phyloP scores from a whole-genome alignment of 2,888 invertebrate species.

The Macrophya alboannulata region DNA sequence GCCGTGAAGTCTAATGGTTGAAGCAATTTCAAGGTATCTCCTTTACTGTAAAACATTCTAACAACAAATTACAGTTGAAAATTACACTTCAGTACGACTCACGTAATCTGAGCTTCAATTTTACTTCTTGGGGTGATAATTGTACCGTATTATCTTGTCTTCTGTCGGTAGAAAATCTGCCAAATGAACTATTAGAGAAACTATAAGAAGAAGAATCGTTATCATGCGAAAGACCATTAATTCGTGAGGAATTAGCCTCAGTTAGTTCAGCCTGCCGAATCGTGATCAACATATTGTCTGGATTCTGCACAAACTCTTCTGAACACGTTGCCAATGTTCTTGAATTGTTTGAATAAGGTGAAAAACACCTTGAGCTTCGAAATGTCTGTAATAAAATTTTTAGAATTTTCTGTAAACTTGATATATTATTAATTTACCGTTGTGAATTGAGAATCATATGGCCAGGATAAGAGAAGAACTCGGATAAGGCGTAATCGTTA shows the following conservation, averaged over 20 bases:
- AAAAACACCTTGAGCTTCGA: slow-evolving; percentile 81
- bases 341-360: slow-evolving; percentile 77
- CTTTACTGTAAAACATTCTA: not conserved
- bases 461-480: not conserved
- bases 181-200: slow-evolving; percentile 61
- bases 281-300: slow-evolving; percentile 83
- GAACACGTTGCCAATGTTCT: slow-evolving; percentile 81
- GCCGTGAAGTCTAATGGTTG: not conserved
- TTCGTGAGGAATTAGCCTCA: slow-evolving; percentile 61
- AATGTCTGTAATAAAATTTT: slow-evolving; percentile 77
- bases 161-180: slow-evolving; percentile 63
- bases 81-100: slow-evolving; percentile 75
- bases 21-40: not conserved
- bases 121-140: slow-evolving; percentile 90
- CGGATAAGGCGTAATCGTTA: not conserved
- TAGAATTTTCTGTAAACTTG: not conserved
- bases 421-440: not conserved
- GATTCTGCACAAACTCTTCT: slow-evolving; percentile 87
- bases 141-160: slow-evolving; percentile 86
- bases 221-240: too few relatives aligned
- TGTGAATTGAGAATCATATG: not conserved
- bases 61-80: not conserved
- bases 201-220: slow-evolving; percentile 72
- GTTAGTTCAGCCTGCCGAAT: slow-evolving; percentile 82
- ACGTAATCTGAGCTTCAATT: slow-evolving; percentile 90